These are phyloP conservation scores for Lordiphosa andalusiaca DNA, from an alignment of 2,888 invertebrate species.

Conservation along the genomic window DNA sequence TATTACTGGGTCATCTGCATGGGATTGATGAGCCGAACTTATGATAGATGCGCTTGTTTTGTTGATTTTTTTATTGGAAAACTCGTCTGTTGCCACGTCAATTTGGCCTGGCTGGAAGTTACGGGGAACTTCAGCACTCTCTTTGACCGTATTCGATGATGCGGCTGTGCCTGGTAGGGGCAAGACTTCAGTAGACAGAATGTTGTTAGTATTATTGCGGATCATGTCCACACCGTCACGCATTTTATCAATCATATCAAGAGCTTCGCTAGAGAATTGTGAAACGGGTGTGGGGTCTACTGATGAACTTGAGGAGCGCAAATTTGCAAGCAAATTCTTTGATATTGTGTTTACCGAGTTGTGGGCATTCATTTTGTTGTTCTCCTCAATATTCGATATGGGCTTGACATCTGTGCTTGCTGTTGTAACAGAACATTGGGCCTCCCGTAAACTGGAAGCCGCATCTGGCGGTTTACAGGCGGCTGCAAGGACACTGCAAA, in stretches of 20 bases:
- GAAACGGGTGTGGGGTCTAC: slow-evolving; percentile 69
- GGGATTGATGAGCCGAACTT: slow-evolving; percentile 12
- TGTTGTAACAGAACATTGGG: slow-evolving; percentile 6
- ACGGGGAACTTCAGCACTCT: slow-evolving; percentile 5
- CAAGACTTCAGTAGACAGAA: slow-evolving; percentile 86
- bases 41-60: slow-evolving; percentile 13
- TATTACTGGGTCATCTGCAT: slow-evolving; percentile 15
- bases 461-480: slow-evolving; percentile 19
- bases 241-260: slow-evolving; percentile 85
- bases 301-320: slow-evolving; percentile 56
- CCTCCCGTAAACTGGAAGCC: background rate
- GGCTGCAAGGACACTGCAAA: slow-evolving; percentile 10
- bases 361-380: slow-evolving; percentile 80
- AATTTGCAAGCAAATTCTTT: slow-evolving; percentile 77
- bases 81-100: slow-evolving; percentile 12
- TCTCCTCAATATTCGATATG: slow-evolving; percentile 78
- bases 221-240: slow-evolving; percentile 86
- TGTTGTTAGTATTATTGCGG: slow-evolving; percentile 89
- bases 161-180: slow-evolving; percentile 81
- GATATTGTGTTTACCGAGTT: slow-evolving; percentile 78
- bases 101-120: slow-evolving; percentile 26
- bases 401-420: slow-evolving; percentile 79
- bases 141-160: slow-evolving; percentile 7
- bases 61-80: slow-evolving; percentile 14
- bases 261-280: slow-evolving; percentile 82